These are phyloP conservation scores for Odocoileus virginianus DNA, from an alignment of 2,113 vertebrate species.

Conservation along the genomic window DNA sequence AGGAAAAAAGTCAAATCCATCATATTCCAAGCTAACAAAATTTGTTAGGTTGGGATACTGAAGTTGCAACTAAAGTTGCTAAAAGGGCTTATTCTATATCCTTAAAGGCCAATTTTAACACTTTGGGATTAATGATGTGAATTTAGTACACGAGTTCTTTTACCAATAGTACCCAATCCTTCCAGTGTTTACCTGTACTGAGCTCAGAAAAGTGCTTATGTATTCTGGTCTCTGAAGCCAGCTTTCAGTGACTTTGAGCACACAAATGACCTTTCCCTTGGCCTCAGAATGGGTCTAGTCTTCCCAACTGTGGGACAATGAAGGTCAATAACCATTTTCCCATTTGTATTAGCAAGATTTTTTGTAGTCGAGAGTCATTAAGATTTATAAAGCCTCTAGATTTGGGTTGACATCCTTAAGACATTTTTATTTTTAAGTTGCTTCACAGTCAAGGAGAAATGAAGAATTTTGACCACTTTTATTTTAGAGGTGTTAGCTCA, in stretches of 20 bases:
- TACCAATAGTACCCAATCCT: slow-evolving; percentile 11
- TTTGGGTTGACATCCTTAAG: background rate
- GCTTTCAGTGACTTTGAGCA: background rate
- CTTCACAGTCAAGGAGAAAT: background rate
- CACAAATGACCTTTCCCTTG: background rate
- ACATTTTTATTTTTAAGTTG: slow-evolving; percentile 36
- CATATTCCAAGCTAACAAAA: background rate
- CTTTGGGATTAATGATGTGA: background rate
- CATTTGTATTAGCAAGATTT: background rate
- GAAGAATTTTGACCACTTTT: slow-evolving; percentile 18
- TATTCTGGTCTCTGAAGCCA: background rate
- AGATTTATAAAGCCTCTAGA: slow-evolving; percentile 29
- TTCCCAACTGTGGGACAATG: background rate
- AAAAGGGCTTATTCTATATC: background rate
- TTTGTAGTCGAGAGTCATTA: background rate
- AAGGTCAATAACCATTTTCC: background rate
- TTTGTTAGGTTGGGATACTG: background rate
- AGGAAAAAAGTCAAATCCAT: background rate
- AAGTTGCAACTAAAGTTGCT: background rate
- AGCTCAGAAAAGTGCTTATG: background rate
- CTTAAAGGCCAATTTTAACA: background rate
- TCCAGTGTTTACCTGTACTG: background rate
- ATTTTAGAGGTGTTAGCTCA: background rate
- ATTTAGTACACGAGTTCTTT: slow-evolving; percentile 10
- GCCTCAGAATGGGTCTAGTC: background rate